Evolutionary conservation across 1,140 invertebrate genomes (phyloP).

Genomic region (Ceratosolen solmsi): DNA sequence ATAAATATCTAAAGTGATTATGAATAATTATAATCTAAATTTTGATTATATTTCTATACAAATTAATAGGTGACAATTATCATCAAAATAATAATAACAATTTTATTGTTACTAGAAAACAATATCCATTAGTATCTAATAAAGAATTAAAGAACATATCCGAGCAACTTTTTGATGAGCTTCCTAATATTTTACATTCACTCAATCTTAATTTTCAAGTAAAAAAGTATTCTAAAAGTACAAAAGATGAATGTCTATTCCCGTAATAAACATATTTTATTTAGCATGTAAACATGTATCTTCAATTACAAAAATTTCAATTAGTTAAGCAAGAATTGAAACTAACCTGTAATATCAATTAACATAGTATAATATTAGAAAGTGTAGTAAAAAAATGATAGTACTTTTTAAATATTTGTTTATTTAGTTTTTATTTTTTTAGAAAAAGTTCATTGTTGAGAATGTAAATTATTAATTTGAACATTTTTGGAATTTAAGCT

Average conservation of each 20-base stretch:
- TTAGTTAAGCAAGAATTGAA: too few species aligned
- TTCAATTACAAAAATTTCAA: not conserved
- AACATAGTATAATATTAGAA: too few species aligned
- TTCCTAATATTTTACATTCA: constrained; percentile 76
- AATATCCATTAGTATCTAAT: constrained; percentile 35
- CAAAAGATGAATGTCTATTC: constrained; percentile 78
- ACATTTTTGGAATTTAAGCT: too few species aligned
- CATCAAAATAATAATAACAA: constrained; percentile 3
- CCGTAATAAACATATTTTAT: constrained; percentile 73
- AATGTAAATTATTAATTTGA: too few species aligned
- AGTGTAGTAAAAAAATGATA: too few species aligned
- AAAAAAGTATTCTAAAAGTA: constrained; percentile 77
- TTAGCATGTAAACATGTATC: not conserved
- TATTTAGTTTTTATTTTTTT: too few species aligned
- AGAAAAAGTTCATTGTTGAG: too few species aligned
- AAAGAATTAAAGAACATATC: constrained; percentile 59
- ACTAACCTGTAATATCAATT: too few species aligned
- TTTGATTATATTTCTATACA: constrained; percentile 4
- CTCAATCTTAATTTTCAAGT: constrained; percentile 80
- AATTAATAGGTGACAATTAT: constrained; percentile 16
- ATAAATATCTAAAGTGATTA: constrained; percentile 2
- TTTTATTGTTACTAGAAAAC: not conserved
- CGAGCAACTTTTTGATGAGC: constrained; percentile 78
- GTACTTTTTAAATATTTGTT: too few species aligned
- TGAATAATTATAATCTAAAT: too few species aligned